These are phyloP conservation scores for Scaptodrosophila latifasciaeformis DNA, from an alignment of 2,888 invertebrate species.

Conservation along the genomic window DNA sequence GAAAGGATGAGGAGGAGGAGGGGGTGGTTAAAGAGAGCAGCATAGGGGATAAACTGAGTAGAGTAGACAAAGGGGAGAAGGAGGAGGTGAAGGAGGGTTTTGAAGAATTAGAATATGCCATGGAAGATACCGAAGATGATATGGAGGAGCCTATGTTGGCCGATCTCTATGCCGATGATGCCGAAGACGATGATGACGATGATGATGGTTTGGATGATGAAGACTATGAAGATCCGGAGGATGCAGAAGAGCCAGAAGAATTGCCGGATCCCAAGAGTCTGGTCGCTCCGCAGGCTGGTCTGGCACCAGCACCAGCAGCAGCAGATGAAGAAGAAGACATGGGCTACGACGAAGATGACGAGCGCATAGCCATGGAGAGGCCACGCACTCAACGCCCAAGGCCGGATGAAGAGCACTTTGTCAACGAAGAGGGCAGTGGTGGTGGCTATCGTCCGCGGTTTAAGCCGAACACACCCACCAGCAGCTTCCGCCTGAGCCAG, in stretches of 20 bases:
- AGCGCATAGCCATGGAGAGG: constrained; percentile 65
- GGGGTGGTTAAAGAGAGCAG: too few species aligned
- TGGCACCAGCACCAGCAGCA: neutral
- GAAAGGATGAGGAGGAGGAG: constrained; percentile 11
- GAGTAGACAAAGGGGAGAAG: constrained; percentile 10
- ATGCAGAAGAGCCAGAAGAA: constrained; percentile 48
- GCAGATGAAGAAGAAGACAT: constrained; percentile 69
- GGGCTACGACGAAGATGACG: constrained; percentile 73
- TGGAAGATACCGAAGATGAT: constrained; percentile 51
- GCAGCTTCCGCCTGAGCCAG: constrained; percentile 62
- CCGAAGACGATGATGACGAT: constrained; percentile 39
- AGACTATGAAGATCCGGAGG: constrained; percentile 31
- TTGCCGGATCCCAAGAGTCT: constrained; percentile 66
- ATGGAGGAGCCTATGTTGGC: constrained; percentile 71
- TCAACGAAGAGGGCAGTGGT: constrained; percentile 72
- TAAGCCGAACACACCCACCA: constrained; percentile 34
- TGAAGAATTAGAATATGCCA: constrained; percentile 56
- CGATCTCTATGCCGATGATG: constrained; percentile 68
- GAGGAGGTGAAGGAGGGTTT: constrained; percentile 10
- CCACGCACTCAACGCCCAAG: constrained; percentile 51
- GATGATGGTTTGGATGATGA: constrained; percentile 25
- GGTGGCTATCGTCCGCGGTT: constrained; percentile 43
- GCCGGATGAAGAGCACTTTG: constrained; percentile 65
- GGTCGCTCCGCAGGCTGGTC: constrained; percentile 29
- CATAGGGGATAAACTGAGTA: too few species aligned